Evolutionary conservation across 2,113 vertebrate genomes (phyloP).

Genomic region (Peromyscus leucopus): DNA sequence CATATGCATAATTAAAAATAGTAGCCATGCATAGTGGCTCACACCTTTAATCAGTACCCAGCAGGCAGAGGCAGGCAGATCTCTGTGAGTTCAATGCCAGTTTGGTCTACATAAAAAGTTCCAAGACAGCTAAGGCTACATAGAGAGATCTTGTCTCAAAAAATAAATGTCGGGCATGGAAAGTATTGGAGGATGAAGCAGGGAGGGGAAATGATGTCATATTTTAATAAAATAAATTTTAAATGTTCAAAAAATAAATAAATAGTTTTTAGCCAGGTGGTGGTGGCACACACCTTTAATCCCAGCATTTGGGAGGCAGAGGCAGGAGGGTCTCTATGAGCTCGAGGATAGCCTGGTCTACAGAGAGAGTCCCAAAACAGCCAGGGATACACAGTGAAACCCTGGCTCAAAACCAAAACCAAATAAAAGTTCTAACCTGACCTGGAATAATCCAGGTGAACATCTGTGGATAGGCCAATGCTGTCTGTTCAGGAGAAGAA

Average conservation of each 20-base stretch:
- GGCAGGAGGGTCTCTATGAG: not conserved
- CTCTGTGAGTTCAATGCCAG: not conserved
- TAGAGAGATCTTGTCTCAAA: not conserved
- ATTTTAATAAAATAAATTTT: no score
- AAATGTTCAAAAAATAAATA: not conserved
- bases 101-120: not conserved
- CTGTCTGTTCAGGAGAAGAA: not conserved
- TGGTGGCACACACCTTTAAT: not conserved
- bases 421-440: not conserved
- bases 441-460: conserved; percentile 30
- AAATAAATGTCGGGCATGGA: not conserved
- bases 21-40: not conserved
- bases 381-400: not conserved
- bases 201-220: no score
- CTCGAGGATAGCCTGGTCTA: not conserved
- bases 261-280: not conserved
- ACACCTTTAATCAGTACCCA: not conserved
- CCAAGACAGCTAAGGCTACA: not conserved
- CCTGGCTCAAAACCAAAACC: not conserved
- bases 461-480: not conserved
- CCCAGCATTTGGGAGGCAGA: not conserved
- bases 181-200: no score
- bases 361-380: not conserved
- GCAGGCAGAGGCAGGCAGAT: not conserved
- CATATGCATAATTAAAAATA: not conserved